A percentile compares a stretch with the other conserved stretches of the same genome.
Evolutionary conservation across 2,113 vertebrate genomes (phyloP).

Genomic region (Myrmophylax atrothorax): DNA sequence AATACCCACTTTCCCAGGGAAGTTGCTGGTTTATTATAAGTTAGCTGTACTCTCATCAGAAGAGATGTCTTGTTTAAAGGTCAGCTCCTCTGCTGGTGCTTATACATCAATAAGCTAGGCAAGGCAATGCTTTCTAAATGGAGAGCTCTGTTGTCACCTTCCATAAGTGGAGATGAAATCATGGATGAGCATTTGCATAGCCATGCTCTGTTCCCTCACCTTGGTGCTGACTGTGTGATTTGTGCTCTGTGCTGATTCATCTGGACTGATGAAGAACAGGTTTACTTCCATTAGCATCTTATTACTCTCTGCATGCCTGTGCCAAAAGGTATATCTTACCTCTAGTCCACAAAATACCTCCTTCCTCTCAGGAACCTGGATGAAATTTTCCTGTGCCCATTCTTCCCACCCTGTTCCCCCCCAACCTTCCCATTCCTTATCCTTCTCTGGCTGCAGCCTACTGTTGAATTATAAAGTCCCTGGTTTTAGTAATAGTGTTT

Average conservation of each 20-base stretch:
- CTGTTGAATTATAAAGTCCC: neutral
- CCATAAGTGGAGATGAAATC: constrained; percentile 16
- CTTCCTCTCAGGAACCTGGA: neutral
- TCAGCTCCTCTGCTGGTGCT: neutral
- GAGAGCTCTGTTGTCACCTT: constrained; percentile 37
- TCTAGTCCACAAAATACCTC: neutral
- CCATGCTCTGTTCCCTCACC: constrained; percentile 3
- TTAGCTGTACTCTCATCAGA: neutral
- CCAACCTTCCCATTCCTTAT: neutral
- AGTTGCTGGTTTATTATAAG: neutral
- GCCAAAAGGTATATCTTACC: neutral
- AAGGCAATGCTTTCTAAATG: neutral
- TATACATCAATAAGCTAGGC: neutral
- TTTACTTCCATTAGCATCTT: constrained; percentile 48
- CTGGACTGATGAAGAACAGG: constrained; percentile 45
- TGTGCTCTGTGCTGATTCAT: constrained; percentile 44
- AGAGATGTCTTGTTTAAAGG: neutral
- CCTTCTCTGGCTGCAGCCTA: neutral
- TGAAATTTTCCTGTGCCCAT: neutral
- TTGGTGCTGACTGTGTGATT: constrained; percentile 48
- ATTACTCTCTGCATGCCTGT: neutral
- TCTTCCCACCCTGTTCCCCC: too few relatives aligned
- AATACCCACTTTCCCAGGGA: neutral
- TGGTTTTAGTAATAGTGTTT: neutral
- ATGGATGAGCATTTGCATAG: constrained; percentile 43